Conservation (phyloP, 2,888 invertebrate genomes). For the Busseola fusca region DNA sequence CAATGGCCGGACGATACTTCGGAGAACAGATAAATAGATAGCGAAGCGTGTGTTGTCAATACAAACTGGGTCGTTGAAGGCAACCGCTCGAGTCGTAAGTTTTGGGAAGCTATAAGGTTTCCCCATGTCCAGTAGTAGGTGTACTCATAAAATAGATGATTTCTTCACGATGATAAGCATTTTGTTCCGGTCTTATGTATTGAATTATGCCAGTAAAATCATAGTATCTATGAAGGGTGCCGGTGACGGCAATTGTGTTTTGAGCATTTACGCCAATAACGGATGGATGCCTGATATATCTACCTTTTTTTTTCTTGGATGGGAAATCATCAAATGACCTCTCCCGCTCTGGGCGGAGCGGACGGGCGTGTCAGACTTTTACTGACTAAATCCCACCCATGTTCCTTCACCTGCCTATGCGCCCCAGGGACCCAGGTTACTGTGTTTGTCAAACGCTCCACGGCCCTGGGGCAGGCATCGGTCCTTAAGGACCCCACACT, state of each 20-base stretch:
- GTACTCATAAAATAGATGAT: neutral
- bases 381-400: too few species aligned
- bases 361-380: too few species aligned
- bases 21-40: neutral
- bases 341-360: too few species aligned
- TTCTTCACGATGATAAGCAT: neutral
- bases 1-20: constrained; percentile 2
- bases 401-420: too few species aligned
- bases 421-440: too few species aligned
- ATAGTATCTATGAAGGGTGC: neutral
- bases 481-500: too few species aligned
- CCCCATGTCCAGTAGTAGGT: neutral
- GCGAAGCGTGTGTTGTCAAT: neutral
- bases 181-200: neutral
- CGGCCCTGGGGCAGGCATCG: too few species aligned
- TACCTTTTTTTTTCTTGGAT: neutral
- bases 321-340: too few species aligned
- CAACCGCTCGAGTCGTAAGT: constrained; percentile 1
- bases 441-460: too few species aligned
- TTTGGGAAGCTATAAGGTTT: neutral
- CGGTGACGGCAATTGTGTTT: neutral
- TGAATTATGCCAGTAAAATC: too few species aligned
- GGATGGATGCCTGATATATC: neutral
- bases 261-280: neutral
- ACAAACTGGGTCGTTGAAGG: constrained; percentile 4